Conservation (phyloP, 2,113 vertebrate species). For the Melanerpes aurifrons region DNA sequence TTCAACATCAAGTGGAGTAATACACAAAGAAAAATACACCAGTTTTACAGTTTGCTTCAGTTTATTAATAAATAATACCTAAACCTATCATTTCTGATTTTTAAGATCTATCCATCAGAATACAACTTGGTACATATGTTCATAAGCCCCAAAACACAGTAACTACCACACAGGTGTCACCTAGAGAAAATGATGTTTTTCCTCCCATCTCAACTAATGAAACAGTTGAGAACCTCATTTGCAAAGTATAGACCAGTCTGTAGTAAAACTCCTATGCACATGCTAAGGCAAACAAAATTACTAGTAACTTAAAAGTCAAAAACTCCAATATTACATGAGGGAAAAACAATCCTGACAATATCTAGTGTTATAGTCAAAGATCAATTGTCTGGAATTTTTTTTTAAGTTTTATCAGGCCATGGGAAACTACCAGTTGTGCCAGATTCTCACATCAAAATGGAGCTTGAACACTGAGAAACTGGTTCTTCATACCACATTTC, state of each 20-base stretch:
- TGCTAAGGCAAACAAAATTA: neutral
- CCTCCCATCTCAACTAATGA: neutral
- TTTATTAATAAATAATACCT: neutral
- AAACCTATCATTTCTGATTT: neutral
- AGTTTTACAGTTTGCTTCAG: neutral
- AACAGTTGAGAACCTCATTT: neutral
- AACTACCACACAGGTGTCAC: neutral
- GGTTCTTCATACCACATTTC: neutral
- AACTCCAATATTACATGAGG: neutral
- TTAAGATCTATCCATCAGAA: neutral
- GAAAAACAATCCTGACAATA: neutral
- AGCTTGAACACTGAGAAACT: neutral
- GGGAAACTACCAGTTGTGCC: neutral
- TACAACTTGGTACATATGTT: neutral
- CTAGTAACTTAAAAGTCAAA: neutral
- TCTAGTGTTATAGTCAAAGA: no score
- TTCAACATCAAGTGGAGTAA: neutral
- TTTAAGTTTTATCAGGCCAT: accelerated
- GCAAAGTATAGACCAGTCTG: neutral
- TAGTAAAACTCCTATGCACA: neutral
- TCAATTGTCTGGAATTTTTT: no score
- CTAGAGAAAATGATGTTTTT: neutral
- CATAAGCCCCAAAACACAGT: neutral
- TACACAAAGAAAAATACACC: neutral
- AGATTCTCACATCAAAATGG: neutral